Evolutionary conservation across 2,797 vertebrate species (phyloP), one percentile per base, ranked within the genome.

Genomic region (Gymnothorax javanicus): DNA sequence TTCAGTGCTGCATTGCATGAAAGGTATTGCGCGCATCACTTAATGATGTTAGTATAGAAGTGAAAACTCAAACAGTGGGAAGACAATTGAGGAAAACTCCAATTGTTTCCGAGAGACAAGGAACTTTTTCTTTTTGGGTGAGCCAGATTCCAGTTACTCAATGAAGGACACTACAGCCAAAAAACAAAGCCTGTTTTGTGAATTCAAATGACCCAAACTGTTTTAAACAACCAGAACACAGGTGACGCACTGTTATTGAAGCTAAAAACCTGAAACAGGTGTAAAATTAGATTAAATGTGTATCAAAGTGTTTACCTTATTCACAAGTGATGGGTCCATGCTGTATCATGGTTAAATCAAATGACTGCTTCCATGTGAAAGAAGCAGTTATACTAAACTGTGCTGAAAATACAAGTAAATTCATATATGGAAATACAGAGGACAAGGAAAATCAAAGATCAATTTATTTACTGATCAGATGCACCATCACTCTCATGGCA

Each of bases 51-150:
- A 81, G 52, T 56, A 7, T 3, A 7, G 13, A n/a, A 23, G 77
- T 81, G 77, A 56, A 81, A 81, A 23, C 52, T 23, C 52, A 81
- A 64, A 17, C 79, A 75, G 58, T 25, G 57, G 57, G 71, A 69
- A 86, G 73, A 64, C 23, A 3, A 13, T 59, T 12, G 8, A 52
- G 43, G 0, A 54, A 2, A 54, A 13, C 17, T 54, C 50, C 50
- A 43, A 23, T 15, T 79, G 75, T 52, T 79, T 20, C 69, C 15
- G 11, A 25, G 25, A 11, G 27, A 13, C 6, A 13, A 12, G 43
- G 20, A 4, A 3, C 9, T 13, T 7, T 43, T 75, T 75, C 25
- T 75, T 4, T 43, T 75, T 75, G 33, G 4, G 43, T 17, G 71
- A 12, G 27, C 71, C 25, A 15, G 71, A 0, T 50, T 77, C 20